A percentile compares a stretch with the other conserved stretches of the same genome.
phyloP scores from a whole-genome alignment of 2,113 vertebrate species.

The Clupea harengus region DNA sequence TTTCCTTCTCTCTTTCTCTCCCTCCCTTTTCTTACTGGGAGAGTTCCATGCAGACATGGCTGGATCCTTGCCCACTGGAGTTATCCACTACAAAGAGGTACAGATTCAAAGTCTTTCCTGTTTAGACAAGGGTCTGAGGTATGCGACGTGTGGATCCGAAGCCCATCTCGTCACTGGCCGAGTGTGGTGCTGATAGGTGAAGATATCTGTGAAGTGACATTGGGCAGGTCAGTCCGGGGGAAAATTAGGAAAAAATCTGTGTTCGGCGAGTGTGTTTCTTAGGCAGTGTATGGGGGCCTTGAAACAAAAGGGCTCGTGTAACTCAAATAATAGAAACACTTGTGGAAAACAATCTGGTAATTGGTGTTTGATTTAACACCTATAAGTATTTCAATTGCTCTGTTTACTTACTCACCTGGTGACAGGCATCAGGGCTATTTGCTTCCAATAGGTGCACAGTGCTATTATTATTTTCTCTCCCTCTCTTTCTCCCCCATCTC shows the following conservation, averaged over 20 bases:
- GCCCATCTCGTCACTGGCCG: conserved; percentile 40
- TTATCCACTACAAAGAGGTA: conserved; percentile 64
- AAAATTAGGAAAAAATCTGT: background rate
- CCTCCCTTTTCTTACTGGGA: conserved; percentile 24
- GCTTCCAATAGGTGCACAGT: conserved; percentile 3
- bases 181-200: conserved; percentile 27
- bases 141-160: conserved; percentile 51
- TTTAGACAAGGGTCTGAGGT: conserved; percentile 67
- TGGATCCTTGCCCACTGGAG: conserved; percentile 50
- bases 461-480: background rate
- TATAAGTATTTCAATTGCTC: background rate
- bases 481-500: background rate
- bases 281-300: background rate
- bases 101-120: conserved; percentile 66
- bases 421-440: conserved; percentile 5
- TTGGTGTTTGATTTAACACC: conserved; percentile 19
- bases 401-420: conserved; percentile 19
- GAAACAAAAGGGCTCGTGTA: background rate
- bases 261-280: background rate
- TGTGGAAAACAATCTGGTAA: background rate
- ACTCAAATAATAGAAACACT: background rate
- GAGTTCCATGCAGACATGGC: conserved; percentile 39
- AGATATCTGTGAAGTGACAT: conserved; percentile 25
- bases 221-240: conserved; percentile 7
- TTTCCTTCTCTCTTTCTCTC: background rate